These are phyloP conservation scores for Ametastegia equiseti DNA, from an alignment of 2,888 invertebrate genomes.

Conservation along the genomic window DNA sequence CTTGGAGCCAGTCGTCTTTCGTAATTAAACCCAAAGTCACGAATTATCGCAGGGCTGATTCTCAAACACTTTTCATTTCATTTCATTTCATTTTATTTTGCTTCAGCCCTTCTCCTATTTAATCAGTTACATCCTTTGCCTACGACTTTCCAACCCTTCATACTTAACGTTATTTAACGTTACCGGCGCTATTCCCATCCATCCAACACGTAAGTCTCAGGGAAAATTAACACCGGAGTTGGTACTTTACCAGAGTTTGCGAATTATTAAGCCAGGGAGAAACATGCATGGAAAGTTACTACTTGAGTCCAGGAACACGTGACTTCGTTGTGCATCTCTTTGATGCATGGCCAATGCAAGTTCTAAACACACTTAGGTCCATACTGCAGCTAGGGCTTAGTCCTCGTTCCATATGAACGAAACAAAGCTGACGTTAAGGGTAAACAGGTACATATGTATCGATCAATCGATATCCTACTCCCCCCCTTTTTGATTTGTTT, in stretches of 20 bases:
- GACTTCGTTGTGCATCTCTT: too few relatives aligned
- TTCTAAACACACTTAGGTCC: not conserved
- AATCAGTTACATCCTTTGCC: not conserved
- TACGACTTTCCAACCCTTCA: not conserved
- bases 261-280: not conserved
- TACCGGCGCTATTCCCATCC: not conserved
- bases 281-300: not conserved
- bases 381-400: too few relatives aligned
- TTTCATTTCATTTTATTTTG: not conserved
- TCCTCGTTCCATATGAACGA: not conserved
- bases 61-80: not conserved
- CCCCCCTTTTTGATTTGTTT: not conserved
- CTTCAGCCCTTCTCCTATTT: not conserved
- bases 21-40: constrained; percentile 20
- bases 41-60: constrained; percentile 11
- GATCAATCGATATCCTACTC: not conserved
- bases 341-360: too few relatives aligned
- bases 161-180: not conserved
- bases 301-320: too few relatives aligned
- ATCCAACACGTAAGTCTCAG: not conserved
- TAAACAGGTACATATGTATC: too few relatives aligned
- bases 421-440: too few relatives aligned
- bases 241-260: not conserved
- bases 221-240: not conserved
- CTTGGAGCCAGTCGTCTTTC: constrained; percentile 15